Evolutionary conservation across 2,113 vertebrate species (phyloP).

Genomic region (Poecilia latipinna): DNA sequence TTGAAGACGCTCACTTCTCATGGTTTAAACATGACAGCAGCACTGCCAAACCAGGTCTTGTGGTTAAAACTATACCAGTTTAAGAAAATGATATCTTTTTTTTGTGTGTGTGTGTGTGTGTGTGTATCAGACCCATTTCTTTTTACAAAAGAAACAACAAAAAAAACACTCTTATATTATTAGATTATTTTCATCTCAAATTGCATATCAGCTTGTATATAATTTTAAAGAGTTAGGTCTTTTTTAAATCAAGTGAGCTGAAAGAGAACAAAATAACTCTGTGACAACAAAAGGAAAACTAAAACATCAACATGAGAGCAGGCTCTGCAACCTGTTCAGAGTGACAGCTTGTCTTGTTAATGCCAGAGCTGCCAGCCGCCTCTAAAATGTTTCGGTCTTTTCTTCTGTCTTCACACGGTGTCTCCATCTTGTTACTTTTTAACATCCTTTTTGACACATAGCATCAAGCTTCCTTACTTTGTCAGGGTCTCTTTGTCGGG

Average conservation of each 20-base stretch:
- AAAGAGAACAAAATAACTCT: not conserved
- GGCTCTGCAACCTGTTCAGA: constrained; percentile 20
- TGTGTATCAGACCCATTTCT: not conserved
- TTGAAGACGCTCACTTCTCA: not conserved
- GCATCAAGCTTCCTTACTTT: constrained; percentile 1
- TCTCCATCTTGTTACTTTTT: constrained; percentile 29
- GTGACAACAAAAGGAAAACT: constrained; percentile 28
- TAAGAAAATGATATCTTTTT: not conserved
- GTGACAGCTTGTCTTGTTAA: constrained; percentile 49
- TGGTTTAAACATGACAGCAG: not conserved
- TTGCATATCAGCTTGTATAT: not conserved
- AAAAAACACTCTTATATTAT: not conserved
- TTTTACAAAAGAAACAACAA: not conserved
- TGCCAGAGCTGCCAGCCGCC: constrained; percentile 40
- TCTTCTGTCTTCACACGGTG: constrained; percentile 21
- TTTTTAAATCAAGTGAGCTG: not conserved
- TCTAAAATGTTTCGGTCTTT: constrained; percentile 34
- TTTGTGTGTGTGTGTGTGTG: not conserved
- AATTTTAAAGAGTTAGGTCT: not conserved
- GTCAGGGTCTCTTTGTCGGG: not conserved
- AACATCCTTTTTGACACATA: constrained; percentile 5
- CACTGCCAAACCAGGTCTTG: no score
- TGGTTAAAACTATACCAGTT: no score
- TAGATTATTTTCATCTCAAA: not conserved
- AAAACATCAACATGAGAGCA: constrained; percentile 39